Percentiles rank a stretch among this genome's conserved stretches.
Conservation (phyloP, 1,140 invertebrate species). For the Saccostrea cuccullata region DNA sequence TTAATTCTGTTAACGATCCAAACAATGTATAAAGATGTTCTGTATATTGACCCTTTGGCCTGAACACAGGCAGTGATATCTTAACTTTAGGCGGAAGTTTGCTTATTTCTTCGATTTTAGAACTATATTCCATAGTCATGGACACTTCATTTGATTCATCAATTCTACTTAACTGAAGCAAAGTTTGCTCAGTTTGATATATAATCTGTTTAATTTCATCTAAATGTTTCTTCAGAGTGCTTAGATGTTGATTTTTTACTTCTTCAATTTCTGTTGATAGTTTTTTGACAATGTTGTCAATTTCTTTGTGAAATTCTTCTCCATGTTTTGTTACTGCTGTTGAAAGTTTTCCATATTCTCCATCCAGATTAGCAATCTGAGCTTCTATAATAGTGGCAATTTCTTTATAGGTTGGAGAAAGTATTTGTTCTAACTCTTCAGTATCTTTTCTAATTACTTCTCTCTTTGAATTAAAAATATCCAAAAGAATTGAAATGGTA, state of each 20-base stretch:
- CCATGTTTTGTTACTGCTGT: neutral
- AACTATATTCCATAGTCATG: neutral
- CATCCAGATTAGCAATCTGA: neutral
- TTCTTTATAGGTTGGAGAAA: neutral
- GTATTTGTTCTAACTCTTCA: neutral
- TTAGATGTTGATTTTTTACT: neutral
- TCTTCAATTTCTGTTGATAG: neutral
- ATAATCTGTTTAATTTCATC: neutral
- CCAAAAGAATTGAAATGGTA: neutral
- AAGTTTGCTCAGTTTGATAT: neutral
- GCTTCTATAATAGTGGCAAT: neutral
- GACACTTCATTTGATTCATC: slow-evolving; percentile 12
- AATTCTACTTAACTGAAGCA: neutral
- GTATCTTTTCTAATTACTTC: neutral
- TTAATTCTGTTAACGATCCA: neutral
- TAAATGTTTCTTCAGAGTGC: neutral
- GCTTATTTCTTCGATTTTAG: neutral
- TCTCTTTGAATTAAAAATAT: neutral
- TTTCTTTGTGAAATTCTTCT: slow-evolving; percentile 9
- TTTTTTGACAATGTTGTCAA: neutral
- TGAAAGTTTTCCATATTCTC: neutral
- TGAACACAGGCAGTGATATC: neutral
- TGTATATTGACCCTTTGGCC: neutral
- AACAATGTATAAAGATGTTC: neutral
- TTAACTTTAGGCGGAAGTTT: neutral